Conservation (phyloP, 1,140 invertebrate genomes). For the Lithobius niger region DNA sequence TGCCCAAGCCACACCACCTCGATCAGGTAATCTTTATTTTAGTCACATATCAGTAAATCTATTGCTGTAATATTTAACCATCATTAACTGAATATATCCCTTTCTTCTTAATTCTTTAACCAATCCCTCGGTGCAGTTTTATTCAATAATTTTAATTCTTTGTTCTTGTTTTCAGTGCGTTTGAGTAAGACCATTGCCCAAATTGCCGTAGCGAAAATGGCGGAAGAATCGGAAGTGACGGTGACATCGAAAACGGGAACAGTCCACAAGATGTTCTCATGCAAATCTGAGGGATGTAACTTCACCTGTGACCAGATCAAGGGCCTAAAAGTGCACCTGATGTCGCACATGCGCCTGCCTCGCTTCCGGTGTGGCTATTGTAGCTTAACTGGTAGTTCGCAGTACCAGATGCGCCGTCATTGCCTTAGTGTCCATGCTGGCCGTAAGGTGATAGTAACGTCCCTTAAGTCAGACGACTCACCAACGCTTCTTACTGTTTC, state of each 20-base stretch:
- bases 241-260: background rate
- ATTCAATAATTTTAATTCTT: no score
- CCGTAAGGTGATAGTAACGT: background rate
- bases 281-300: background rate
- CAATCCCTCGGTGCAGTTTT: no score
- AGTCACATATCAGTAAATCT: no score
- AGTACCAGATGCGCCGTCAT: slow-evolving; percentile 2
- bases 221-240: background rate
- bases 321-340: background rate
- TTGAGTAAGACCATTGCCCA: background rate
- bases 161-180: background rate
- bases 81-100: no score
- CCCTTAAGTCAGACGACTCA: background rate
- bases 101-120: no score
- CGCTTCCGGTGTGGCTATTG: slow-evolving; percentile 2
- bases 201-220: background rate
- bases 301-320: background rate
- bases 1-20: no score
- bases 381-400: background rate
- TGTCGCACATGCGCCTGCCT: background rate
- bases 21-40: no score
- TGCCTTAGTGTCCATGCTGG: background rate
- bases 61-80: no score
- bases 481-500: no score
- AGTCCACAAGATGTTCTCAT: background rate